These are phyloP conservation scores for Alethe diademata DNA, from an alignment of 2,113 vertebrate genomes.

Conservation along the genomic window DNA sequence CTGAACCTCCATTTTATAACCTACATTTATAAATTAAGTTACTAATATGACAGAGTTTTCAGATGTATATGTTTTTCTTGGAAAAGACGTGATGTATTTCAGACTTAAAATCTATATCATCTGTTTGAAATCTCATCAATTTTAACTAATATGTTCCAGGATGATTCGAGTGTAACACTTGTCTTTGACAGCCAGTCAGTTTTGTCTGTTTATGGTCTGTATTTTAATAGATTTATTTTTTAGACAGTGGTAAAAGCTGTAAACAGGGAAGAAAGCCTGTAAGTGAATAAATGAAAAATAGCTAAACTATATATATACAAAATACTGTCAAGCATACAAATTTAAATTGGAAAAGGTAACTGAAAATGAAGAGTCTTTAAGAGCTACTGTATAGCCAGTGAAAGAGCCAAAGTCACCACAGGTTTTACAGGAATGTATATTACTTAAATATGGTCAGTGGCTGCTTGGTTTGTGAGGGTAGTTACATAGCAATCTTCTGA, in stretches of 20 bases:
- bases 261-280: neutral
- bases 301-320: neutral
- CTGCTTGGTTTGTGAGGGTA: neutral
- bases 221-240: neutral
- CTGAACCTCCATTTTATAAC: slow-evolving; percentile 49
- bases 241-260: neutral
- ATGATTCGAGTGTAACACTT: neutral
- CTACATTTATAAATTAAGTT: slow-evolving; percentile 49
- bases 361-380: neutral
- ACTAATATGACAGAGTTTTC: slow-evolving; percentile 40
- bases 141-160: slow-evolving; percentile 26
- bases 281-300: neutral
- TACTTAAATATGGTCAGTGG: neutral
- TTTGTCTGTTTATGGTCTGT: neutral
- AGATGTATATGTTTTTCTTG: slow-evolving; percentile 43
- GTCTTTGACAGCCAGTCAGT: neutral
- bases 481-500: neutral
- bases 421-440: neutral
- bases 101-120: neutral
- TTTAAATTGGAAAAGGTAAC: neutral
- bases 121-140: neutral
- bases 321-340: neutral
- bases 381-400: neutral
- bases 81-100: neutral
- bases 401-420: neutral